These are phyloP conservation scores for Liopterus haemorrhoidalis DNA, from an alignment of 2,888 invertebrate species.

Conservation along the genomic window DNA sequence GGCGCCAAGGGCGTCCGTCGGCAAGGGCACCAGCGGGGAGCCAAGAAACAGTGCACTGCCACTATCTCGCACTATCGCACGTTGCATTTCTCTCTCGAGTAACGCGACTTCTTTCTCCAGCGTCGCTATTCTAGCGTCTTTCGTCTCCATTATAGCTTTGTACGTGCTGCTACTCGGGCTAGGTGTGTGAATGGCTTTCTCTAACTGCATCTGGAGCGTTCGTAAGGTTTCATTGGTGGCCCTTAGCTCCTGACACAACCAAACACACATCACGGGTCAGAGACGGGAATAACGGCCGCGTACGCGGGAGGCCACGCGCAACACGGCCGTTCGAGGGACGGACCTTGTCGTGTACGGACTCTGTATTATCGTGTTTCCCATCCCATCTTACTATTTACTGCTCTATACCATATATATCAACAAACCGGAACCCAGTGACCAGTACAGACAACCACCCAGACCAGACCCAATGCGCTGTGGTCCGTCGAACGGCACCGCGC, in stretches of 20 bases:
- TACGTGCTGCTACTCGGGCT: slow-evolving; percentile 62
- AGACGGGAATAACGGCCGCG: slow-evolving; percentile 46
- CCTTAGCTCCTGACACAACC: slow-evolving; percentile 64
- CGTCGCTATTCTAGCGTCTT: slow-evolving; percentile 81
- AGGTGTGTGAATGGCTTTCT: slow-evolving; percentile 59
- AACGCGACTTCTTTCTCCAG: slow-evolving; percentile 79
- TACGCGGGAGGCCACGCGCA: slow-evolving; percentile 34
- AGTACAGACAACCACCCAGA: background rate
- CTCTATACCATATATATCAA: no score
- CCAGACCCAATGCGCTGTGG: slow-evolving; percentile 5
- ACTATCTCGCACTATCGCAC: slow-evolving; percentile 45
- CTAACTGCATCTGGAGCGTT: slow-evolving; percentile 73
- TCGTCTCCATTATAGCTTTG: slow-evolving; percentile 74
- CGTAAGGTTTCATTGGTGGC: slow-evolving; percentile 78
- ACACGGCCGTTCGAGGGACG: slow-evolving; percentile 32
- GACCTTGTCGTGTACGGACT: slow-evolving; percentile 28
- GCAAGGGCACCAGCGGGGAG: slow-evolving; percentile 39
- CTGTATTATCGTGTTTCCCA: background rate
- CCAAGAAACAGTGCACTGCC: slow-evolving; percentile 35
- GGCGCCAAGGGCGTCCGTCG: slow-evolving; percentile 31
- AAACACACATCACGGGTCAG: slow-evolving; percentile 45
- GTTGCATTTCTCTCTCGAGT: slow-evolving; percentile 70
- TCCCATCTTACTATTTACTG: background rate
- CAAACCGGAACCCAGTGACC: no score
- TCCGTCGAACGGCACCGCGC: slow-evolving; percentile 2